Conservation (phyloP, 2,888 invertebrate species). For the Bursaphelenchus okinawaensis region DNA sequence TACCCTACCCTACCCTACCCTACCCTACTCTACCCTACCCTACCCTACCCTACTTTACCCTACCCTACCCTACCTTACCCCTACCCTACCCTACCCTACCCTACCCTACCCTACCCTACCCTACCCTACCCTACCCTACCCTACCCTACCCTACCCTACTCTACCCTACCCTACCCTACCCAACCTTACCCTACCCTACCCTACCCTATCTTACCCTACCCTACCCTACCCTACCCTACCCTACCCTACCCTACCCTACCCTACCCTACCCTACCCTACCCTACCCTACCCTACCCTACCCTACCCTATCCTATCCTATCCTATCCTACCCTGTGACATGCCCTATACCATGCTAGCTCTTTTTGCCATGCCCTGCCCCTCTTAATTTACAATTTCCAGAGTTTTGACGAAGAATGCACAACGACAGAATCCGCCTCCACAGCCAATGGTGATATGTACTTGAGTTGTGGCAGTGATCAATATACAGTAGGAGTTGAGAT, state of each 20-base stretch:
- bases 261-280: background rate
- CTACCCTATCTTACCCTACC: background rate
- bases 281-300: background rate
- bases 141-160: background rate
- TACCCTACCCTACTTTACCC: background rate
- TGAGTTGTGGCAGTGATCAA: constrained; percentile 38
- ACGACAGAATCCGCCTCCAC: constrained; percentile 40
- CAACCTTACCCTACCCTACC: background rate
- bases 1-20: background rate
- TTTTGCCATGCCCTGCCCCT: no score
- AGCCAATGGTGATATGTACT: constrained; percentile 40
- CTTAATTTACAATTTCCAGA: constrained; percentile 13
- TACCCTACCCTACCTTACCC: background rate
- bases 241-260: background rate
- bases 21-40: background rate
- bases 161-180: background rate
- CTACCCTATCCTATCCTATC: background rate
- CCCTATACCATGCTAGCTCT: background rate
- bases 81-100: background rate
- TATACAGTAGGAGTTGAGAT: constrained; percentile 41
- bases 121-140: background rate
- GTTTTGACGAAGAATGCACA: constrained; percentile 34
- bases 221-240: background rate
- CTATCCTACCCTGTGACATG: background rate
- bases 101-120: background rate